Evolutionary conservation across 2,113 vertebrate species (phyloP), one percentile per base, ranked within the genome.

Genomic region (Macrotus californicus): DNA sequence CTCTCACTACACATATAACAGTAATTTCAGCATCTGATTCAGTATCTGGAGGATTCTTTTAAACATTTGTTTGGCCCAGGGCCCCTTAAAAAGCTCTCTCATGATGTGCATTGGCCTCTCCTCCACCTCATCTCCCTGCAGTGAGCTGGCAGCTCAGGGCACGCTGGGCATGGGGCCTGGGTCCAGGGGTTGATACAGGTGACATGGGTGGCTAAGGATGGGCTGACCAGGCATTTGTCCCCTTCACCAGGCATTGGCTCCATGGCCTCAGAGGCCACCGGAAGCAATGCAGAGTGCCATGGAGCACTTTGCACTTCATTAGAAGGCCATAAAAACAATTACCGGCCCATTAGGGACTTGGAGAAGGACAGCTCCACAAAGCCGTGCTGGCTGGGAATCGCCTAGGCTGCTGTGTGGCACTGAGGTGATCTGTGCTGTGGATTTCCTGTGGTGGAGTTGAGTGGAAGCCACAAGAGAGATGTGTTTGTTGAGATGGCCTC

Each of bases 241-340:
- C 46, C 6, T 84, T 77, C 21, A 77, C 5, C 3, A 56, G 50
- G 13, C 16, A 1, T 50, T 36, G 75, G 56, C 76, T 48, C 21
- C 7, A 1, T 4, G 26, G 48, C n/a, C 75, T 85, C 69, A 6
- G 4, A 86, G 77, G 89, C 54, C 36, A 4, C 41, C 9, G 52
- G 56, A 79, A 93, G 79, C 93, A 50, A 19, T 22, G 18, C 1
- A 39, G 59, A 59, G 64, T 79, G 31, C 41, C 77, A 8, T 1
- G 16, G 50, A 36, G 22, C 21, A 61, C 72, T 96, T 91, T 69
- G 43, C 64, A 52, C 83, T 86, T 96, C 89, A 84, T 89, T 89
- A 59, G 70, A 91, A 93, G 94, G 41, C 80, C 54, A 1, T 96
- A 87, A 94, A 77, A 80, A 31, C 54, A 91, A 56, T 94, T 79